Base-by-base conservation (phyloP, 2,888 invertebrate genomes). In the Allolobophora icterica region DNA sequence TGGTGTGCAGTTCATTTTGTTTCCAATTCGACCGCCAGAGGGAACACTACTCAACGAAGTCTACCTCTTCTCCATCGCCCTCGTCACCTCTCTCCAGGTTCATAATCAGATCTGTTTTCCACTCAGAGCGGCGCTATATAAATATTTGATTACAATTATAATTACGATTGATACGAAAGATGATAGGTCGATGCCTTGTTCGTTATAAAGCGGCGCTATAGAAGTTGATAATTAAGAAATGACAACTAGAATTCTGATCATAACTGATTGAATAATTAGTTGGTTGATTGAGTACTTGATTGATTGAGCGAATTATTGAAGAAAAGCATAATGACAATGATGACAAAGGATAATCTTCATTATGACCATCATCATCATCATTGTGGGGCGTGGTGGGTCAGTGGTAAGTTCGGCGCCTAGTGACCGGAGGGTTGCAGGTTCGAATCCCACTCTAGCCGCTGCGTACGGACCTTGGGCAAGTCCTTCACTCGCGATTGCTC, bases 1-100 rank as follows among this genome's bases (percentile, higher is more conserved):
- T 92, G 99, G 98, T 1, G 96, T 98, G 91, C 98, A 98, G 96
- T 98, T 98, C 95, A 96, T 98, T 94, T 96, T 98, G 93, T 97
- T 97, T 93, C 98, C 98, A 38, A 97, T 98, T 95, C 96, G 97
- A 93, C 98, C 92, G 6, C 40, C 42, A 21, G 93, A 96, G 0
- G 96, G 96, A 1, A 94, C 94, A 34, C 90, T 92, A 17, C 92
- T 93, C 15, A 90, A 93, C 83, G 93, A 96, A 93, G 96, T 96
- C 93, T 98, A 98, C 96, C 97, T 98, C 95, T 96, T 98, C 94
- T 96, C 97, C 93, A 97, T 98, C 40, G 98, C 98, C 93, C 96
- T 98, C 94, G 97, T 97, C 90, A 97, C 97, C 92, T 98, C 98
- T 92, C 97, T 98, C 95, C 97, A 97, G 96, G 97, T 97, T n/a